Conservation (phyloP, 2,888 invertebrate genomes). For the Ctenicera cuprea region DNA sequence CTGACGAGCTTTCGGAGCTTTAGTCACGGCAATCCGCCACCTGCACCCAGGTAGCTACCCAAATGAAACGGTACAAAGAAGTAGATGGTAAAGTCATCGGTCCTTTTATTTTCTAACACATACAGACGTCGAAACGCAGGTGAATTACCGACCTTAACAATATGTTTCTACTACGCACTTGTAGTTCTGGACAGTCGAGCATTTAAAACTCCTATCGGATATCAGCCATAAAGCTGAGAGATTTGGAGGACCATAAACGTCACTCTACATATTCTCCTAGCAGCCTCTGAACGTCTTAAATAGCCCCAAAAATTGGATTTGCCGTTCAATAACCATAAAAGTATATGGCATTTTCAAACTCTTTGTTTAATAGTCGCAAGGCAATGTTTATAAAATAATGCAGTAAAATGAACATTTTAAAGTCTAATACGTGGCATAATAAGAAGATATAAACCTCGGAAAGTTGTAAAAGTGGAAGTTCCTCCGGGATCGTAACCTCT, state of each 20-base stretch:
- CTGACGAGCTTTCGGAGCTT: conserved; percentile 42
- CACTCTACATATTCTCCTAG: conserved; percentile 69
- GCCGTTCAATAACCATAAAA: conserved; percentile 73
- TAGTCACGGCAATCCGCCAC: conserved; percentile 47
- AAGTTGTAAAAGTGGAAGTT: conserved; percentile 69
- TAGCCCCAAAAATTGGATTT: conserved; percentile 73
- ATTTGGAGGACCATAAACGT: conserved; percentile 69
- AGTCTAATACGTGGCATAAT: conserved; percentile 71
- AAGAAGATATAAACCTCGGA: conserved; percentile 70
- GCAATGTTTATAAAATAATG: conserved; percentile 73
- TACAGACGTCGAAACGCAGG: conserved; percentile 36
- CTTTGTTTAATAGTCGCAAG: conserved; percentile 71
- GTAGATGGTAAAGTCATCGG: conserved; percentile 42
- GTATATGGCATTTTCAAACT: conserved; percentile 72
- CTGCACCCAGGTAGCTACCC: conserved; percentile 49
- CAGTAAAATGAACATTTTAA: conserved; percentile 72
- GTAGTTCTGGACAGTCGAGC: conserved; percentile 22
- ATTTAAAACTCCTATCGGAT: conserved; percentile 43
- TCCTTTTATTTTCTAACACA: conserved; percentile 42
- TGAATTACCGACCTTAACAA: conserved; percentile 20
- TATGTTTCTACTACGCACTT: conserved; percentile 26
- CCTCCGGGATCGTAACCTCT: conserved; percentile 63
- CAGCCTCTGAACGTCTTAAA: conserved; percentile 69
- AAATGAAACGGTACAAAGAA: conserved; percentile 41
- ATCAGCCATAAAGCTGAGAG: conserved; percentile 67